These are phyloP conservation scores for Limanda limanda DNA, from an alignment of 2,113 vertebrate genomes.

Conservation along the genomic window DNA sequence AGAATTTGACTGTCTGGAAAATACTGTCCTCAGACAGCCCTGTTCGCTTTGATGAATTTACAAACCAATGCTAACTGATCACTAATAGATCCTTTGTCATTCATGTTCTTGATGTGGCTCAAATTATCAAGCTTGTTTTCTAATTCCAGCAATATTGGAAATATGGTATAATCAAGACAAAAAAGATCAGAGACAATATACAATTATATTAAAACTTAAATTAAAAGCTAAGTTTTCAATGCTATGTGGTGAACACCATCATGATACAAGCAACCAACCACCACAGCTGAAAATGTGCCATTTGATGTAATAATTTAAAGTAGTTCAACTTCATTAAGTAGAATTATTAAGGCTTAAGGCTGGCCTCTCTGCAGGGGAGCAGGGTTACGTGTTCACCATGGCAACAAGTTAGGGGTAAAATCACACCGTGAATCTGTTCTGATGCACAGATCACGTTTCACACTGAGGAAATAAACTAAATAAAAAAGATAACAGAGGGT, in stretches of 20 bases:
- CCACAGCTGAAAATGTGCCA: background rate
- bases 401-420: background rate
- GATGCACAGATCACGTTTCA: background rate
- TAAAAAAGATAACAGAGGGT: background rate
- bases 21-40: constrained; percentile 16
- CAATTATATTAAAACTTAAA: background rate
- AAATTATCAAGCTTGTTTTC: background rate
- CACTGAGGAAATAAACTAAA: constrained; percentile 8
- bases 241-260: background rate
- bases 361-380: background rate
- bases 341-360: background rate
- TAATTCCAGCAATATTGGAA: background rate
- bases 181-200: background rate
- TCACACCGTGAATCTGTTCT: constrained; percentile 4
- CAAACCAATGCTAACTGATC: constrained; percentile 7
- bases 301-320: background rate
- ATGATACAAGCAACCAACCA: background rate
- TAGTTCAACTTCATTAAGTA: background rate
- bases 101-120: background rate
- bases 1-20: constrained; percentile 20
- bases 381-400: background rate
- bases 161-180: background rate
- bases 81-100: background rate
- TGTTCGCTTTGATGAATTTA: constrained; percentile 10
- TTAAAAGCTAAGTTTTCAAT: background rate